Percentiles rank a stretch among this genome's conserved stretches.
These are phyloP conservation scores for Eptatretus burgeri DNA, from an alignment of 2,113 vertebrate species.

Conservation along the genomic window DNA sequence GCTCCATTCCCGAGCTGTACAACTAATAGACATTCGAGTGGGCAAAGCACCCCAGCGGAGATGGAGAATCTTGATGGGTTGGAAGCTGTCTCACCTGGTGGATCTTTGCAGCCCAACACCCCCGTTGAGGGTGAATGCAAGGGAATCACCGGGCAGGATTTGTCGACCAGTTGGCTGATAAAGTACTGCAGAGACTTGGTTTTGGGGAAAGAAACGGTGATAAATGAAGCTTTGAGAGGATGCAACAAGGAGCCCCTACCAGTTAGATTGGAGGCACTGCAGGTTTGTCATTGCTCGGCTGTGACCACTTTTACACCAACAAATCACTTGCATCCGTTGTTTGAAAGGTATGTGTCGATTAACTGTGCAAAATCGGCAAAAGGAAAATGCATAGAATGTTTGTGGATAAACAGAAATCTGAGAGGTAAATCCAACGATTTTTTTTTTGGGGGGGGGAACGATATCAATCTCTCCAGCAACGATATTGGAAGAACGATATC, in stretches of 20 bases:
- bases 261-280: slow-evolving; percentile 53
- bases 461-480: no score
- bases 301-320: no score
- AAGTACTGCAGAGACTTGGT: neutral
- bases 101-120: no score
- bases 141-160: slow-evolving; percentile 8
- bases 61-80: neutral
- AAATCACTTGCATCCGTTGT: no score
- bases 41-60: slow-evolving; percentile 4
- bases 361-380: no score
- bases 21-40: neutral
- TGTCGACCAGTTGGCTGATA: slow-evolving; percentile 31
- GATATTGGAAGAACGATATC: no score
- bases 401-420: no score
- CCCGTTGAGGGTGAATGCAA: neutral
- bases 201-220: neutral
- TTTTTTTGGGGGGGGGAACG: no score
- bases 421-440: no score
- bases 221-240: neutral
- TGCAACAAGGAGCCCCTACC: slow-evolving; percentile 35
- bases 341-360: no score
- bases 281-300: slow-evolving; percentile 36
- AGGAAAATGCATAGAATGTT: no score
- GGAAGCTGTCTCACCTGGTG: no score
- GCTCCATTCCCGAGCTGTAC: slow-evolving; percentile 20